These are phyloP conservation scores for Microplitis mediator DNA, from an alignment of 1,140 invertebrate species.

Conservation along the genomic window DNA sequence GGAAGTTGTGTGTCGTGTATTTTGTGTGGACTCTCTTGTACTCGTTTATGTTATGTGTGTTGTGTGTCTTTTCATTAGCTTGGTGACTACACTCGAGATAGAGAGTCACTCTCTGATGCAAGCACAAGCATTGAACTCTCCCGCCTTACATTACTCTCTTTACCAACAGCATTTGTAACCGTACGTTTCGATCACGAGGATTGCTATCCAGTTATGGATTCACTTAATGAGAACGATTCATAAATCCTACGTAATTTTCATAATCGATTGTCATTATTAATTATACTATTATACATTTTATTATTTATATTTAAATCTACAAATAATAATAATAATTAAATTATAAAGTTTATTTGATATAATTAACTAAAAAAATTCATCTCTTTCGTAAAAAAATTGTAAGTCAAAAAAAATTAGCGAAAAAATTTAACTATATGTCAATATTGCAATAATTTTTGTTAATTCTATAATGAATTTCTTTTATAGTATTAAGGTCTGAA, in stretches of 20 bases:
- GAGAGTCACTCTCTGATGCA: conserved; percentile 38
- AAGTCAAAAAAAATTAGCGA: too few relatives aligned
- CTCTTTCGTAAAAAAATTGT: too few relatives aligned
- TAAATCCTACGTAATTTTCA: conserved; percentile 42
- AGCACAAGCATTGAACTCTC: conserved; percentile 52
- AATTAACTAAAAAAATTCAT: too few relatives aligned
- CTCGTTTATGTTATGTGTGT: neutral
- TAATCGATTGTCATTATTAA: neutral
- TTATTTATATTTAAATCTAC: neutral
- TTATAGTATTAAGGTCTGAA: too few relatives aligned
- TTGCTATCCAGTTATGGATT: conserved; percentile 43
- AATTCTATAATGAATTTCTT: too few relatives aligned
- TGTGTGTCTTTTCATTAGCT: neutral
- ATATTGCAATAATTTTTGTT: too few relatives aligned
- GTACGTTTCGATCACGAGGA: neutral
- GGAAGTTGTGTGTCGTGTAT: conserved; percentile 3
- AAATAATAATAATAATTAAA: too few relatives aligned
- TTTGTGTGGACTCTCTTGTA: neutral
- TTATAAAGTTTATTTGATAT: too few relatives aligned
- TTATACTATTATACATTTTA: neutral
- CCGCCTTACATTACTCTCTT: neutral
- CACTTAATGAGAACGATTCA: conserved; percentile 34
- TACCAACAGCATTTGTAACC: neutral
- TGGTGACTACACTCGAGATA: neutral
- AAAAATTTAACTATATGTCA: too few relatives aligned